Base-by-base conservation (phyloP, 1,140 invertebrate species). In the Sycophaga agraensis region DNA sequence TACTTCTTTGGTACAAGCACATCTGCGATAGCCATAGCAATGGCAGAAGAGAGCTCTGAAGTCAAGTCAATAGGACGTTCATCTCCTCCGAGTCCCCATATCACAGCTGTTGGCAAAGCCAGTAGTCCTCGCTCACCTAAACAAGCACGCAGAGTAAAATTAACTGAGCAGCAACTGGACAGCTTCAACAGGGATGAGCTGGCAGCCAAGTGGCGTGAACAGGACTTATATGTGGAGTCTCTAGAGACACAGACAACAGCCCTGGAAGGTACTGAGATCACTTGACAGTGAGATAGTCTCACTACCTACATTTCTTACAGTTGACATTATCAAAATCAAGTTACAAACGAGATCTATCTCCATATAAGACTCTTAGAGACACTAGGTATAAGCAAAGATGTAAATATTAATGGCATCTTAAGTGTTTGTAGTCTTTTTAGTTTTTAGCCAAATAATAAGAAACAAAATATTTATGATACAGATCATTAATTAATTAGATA, bases 151-250 rank as follows among this genome's bases (percentile, higher is more conserved):
- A 74, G 76, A 17, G 66, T 83, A 14, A 80, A 81, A 60, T 66
- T 84, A 48, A 79, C 74, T n/a, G 76, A 78, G 28, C 80, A 82
- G 64, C 80, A 84, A 48, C 69, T 85, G 66, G 80, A 83, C 43
- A 70, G 63, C 46, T 67, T 83, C 48, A 77, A 74, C 39, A 84
- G 79, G 73, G 82, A 84, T 49, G 83, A 84, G 63, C 70, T 85
- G 57, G 70, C 79, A 58, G 74, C 76, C 62, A 83, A 82, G 66
- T 84, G 82, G 82, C 74, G 75, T 59, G 80, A 83, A 72, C 80
- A 83, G 74, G 82, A 84, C 59, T 76, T 81, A 54, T 84, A 83
- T 74, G 69, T 83, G 69, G 82, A 84, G 65, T 75, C 69, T 65
- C 74, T 84, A 69, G 82, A 84, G 73, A 70, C 76, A 51, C 79